These are phyloP conservation scores for Whitmania pigra DNA, from an alignment of 1,140 invertebrate genomes.

Conservation along the genomic window DNA sequence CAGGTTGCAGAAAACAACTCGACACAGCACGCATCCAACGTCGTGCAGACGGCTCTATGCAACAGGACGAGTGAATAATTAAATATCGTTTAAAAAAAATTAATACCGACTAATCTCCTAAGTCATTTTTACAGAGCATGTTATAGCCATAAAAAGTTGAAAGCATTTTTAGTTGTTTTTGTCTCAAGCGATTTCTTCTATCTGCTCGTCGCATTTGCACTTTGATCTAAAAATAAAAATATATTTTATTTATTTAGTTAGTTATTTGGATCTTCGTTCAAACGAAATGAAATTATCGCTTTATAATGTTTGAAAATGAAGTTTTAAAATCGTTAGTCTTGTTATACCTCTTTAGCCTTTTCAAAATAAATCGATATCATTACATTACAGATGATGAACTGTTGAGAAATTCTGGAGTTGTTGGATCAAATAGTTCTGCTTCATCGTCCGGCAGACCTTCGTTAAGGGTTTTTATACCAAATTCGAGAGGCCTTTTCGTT, in stretches of 20 bases:
- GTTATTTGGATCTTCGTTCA: too few species aligned
- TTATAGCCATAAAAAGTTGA: too few species aligned
- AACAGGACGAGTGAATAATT: not conserved
- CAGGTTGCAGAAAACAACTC: not conserved
- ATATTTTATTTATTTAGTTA: too few species aligned
- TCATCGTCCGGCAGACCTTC: constrained; percentile 49
- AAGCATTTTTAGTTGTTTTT: too few species aligned
- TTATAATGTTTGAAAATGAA: not conserved
- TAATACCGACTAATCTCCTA: not conserved
- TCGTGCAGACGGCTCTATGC: not conserved
- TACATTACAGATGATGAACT: not conserved
- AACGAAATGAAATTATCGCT: too few species aligned
- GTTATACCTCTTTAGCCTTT: not conserved
- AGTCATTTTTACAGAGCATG: too few species aligned
- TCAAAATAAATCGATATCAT: not conserved
- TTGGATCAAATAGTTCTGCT: constrained; percentile 2
- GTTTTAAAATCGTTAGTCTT: not conserved
- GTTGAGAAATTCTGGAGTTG: too few species aligned
- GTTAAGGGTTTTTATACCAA: constrained; percentile 69
- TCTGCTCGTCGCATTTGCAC: too few species aligned
- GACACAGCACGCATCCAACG: not conserved
- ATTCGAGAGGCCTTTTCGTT: constrained; percentile 41
- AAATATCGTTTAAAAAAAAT: not conserved
- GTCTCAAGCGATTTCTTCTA: too few species aligned
- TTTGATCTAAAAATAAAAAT: too few species aligned